Percentiles rank a stretch among this genome's conserved stretches.
phyloP scores from a whole-genome alignment of 2,888 invertebrate genomes.

The Serrognathus titanus region DNA sequence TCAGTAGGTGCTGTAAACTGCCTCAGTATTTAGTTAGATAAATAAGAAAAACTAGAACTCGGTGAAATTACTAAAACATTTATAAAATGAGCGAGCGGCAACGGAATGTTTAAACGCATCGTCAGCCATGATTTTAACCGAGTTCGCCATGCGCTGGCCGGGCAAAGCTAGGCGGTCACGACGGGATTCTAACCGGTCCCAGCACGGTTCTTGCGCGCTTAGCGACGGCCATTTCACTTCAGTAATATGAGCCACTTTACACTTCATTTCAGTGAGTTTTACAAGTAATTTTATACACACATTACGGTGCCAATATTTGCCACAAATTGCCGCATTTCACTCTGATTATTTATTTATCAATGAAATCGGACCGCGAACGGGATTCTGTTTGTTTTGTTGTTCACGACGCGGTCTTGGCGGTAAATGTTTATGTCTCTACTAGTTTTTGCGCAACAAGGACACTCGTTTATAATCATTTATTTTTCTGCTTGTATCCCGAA shows the following conservation, averaged over 20 bases:
- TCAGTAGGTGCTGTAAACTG: too few relatives aligned
- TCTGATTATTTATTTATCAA: conserved; percentile 1
- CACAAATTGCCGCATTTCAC: conserved; percentile 6
- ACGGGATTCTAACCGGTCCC: conserved; percentile 46
- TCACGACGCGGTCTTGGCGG: too few relatives aligned
- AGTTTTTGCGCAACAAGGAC: too few relatives aligned
- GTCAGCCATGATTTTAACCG: conserved; percentile 22
- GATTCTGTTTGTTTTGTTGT: too few relatives aligned
- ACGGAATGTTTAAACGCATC: not conserved
- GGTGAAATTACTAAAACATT: too few relatives aligned
- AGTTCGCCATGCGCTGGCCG: conserved; percentile 28
- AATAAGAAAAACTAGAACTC: too few relatives aligned
- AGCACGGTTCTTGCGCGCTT: conserved; percentile 41
- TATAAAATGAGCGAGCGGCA: too few relatives aligned
- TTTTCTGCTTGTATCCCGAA: too few relatives aligned
- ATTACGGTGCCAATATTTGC: conserved; percentile 12
- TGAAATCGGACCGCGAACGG: not conserved
- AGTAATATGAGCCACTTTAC: conserved; percentile 46
- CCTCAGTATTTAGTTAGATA: too few relatives aligned
- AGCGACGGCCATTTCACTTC: conserved; percentile 47
- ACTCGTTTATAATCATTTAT: too few relatives aligned
- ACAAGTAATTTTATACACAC: conserved; percentile 27
- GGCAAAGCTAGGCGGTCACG: conserved; percentile 30
- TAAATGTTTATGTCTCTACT: too few relatives aligned
- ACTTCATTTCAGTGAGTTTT: conserved; percentile 47